Evolutionary conservation across 2,797 vertebrate genomes (phyloP).

Genomic region (Arctocebus calabarensis): DNA sequence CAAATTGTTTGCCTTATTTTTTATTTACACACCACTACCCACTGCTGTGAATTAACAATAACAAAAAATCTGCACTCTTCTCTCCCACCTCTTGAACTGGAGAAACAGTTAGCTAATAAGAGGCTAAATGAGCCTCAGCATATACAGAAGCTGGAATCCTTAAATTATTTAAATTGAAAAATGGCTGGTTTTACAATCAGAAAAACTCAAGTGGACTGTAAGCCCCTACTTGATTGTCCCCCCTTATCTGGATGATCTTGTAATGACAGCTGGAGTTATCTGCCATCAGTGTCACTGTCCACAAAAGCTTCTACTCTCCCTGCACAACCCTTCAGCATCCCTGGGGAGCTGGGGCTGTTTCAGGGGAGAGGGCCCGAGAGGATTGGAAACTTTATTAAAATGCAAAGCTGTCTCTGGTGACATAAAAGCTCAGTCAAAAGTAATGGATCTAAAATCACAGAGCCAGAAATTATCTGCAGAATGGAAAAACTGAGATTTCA

Average conservation of each 20-base stretch:
- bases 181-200: conserved; percentile 84
- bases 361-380: conserved; percentile 59
- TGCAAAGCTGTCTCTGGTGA: conserved; percentile 71
- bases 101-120: conserved; percentile 84
- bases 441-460: conserved; percentile 38
- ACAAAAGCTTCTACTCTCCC: conserved; percentile 70
- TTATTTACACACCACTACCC: conserved; percentile 76
- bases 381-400: conserved; percentile 80
- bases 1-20: conserved; percentile 74
- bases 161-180: conserved; percentile 86
- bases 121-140: conserved; percentile 82
- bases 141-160: conserved; percentile 81
- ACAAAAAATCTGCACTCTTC: conserved; percentile 77
- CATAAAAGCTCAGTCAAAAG: conserved; percentile 61
- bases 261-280: conserved; percentile 84
- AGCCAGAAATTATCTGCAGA: conserved; percentile 42
- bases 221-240: conserved; percentile 81
- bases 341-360: conserved; percentile 70
- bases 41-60: conserved; percentile 77
- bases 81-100: conserved; percentile 82
- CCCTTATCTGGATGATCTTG: conserved; percentile 82
- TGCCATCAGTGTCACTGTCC: conserved; percentile 72
- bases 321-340: conserved; percentile 66
- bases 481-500: conserved; percentile 56
- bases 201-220: conserved; percentile 84